These are phyloP conservation scores for Cassiopea xamachana DNA, from an alignment of 30 jellyfish, hydroid and myxozoan species.

Conservation along the genomic window DNA sequence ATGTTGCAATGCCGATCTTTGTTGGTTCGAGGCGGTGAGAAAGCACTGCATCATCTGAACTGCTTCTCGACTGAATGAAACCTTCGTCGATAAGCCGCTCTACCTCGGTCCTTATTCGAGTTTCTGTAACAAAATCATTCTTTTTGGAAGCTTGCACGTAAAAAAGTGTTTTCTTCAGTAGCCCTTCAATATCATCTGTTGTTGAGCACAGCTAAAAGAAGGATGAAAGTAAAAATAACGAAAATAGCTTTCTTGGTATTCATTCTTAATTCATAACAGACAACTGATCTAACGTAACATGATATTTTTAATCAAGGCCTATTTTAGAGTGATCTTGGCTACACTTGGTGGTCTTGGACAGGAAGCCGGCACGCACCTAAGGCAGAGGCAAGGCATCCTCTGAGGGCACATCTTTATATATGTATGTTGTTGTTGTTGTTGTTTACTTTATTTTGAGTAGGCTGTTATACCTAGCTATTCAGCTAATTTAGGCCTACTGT, in stretches of 20 bases:
- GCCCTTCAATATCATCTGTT: slow-evolving; percentile 12
- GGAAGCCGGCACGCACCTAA: no score
- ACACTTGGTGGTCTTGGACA: no score
- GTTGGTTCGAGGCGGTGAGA: slow-evolving; percentile 45
- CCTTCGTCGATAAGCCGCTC: slow-evolving; percentile 50
- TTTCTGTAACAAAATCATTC: slow-evolving; percentile 23
- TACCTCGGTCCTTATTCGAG: slow-evolving; percentile 37
- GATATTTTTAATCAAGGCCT: no score
- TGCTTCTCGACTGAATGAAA: slow-evolving; percentile 31
- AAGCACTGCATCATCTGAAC: background rate
- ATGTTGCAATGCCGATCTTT: slow-evolving; percentile 83
- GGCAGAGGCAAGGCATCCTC: no score
- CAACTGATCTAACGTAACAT: no score
- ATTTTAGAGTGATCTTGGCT: no score
- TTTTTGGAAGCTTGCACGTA: slow-evolving; percentile 64
- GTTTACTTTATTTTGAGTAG: no score
- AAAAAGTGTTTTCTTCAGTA: slow-evolving; percentile 51
- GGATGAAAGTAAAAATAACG: background rate
- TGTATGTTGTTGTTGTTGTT: no score
- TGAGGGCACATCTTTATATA: no score
- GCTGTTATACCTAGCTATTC: no score
- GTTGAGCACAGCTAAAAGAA: slow-evolving; percentile 57
- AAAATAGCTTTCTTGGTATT: background rate
- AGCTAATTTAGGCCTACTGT: no score
- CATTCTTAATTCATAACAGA: background rate